Evolutionary conservation across 1,140 invertebrate species (phyloP).

Genomic region (Phenacoccus solenopsis): DNA sequence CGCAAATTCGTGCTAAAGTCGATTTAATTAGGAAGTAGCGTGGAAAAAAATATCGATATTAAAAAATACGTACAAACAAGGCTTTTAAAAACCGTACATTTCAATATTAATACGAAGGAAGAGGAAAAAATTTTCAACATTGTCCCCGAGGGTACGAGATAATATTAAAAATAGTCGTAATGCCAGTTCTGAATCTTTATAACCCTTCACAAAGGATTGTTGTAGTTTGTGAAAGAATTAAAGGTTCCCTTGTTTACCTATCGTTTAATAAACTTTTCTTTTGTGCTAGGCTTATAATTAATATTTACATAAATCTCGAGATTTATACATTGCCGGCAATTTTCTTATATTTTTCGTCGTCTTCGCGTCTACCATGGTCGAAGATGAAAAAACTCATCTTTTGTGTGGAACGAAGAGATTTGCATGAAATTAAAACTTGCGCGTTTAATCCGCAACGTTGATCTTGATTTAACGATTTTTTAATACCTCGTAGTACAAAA

Average conservation of each 20-base stretch:
- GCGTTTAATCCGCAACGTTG: too few species aligned
- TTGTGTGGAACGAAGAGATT: too few species aligned
- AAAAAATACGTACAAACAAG: too few species aligned
- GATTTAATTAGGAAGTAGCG: too few species aligned
- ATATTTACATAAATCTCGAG: neutral
- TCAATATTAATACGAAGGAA: neutral
- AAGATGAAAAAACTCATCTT: too few species aligned
- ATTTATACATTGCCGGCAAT: neutral
- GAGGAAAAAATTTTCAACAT: neutral
- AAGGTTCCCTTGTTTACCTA: neutral
- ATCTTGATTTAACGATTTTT: too few species aligned
- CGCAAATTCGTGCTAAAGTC: too few species aligned
- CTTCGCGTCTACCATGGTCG: neutral
- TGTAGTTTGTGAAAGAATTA: neutral
- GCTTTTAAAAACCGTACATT: too few species aligned
- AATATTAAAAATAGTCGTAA: neutral
- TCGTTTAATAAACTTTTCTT: slow-evolving; percentile 3
- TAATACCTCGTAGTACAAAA: too few species aligned
- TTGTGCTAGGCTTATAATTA: neutral
- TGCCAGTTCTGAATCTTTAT: neutral
- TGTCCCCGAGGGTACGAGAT: neutral
- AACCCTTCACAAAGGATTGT: neutral
- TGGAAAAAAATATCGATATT: too few species aligned
- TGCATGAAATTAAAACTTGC: neutral
- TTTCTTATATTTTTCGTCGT: neutral